phyloP scores from a whole-genome alignment of 1,140 invertebrate genomes.

The Meloidogyne floridensis region DNA sequence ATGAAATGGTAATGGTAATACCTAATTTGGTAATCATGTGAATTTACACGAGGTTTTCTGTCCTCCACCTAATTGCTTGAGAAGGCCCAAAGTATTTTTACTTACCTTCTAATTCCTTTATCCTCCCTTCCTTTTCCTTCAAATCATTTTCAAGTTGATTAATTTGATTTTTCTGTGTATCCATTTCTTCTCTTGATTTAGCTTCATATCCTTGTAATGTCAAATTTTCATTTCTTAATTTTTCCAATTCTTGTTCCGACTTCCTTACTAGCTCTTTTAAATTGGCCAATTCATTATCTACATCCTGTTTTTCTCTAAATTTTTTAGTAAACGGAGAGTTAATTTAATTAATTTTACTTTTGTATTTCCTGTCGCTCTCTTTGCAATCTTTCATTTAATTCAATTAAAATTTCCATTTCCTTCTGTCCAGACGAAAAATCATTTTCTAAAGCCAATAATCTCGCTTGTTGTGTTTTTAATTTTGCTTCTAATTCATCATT shows the following conservation, averaged over 20 bases:
- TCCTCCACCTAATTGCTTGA: too few relatives aligned
- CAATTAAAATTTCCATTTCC: slow-evolving; percentile 60
- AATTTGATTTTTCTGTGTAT: slow-evolving; percentile 54
- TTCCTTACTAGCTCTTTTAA: slow-evolving; percentile 65
- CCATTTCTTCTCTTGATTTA: slow-evolving; percentile 47
- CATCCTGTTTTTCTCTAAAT: slow-evolving; percentile 61
- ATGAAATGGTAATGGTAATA: too few relatives aligned
- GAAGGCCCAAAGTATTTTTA: too few relatives aligned
- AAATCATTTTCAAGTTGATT: slow-evolving; percentile 57
- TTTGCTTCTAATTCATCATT: slow-evolving; percentile 65
- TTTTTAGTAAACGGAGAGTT: not conserved
- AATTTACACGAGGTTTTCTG: too few relatives aligned
- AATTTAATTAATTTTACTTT: slow-evolving; percentile 41
- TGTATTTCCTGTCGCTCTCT: slow-evolving; percentile 61
- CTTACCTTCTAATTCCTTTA: slow-evolving; percentile 54
- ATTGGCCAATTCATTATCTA: slow-evolving; percentile 50
- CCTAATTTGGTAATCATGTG: too few relatives aligned
- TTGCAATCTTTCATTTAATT: slow-evolving; percentile 61
- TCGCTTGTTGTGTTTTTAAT: slow-evolving; percentile 61
- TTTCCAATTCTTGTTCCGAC: slow-evolving; percentile 60
- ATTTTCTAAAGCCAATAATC: slow-evolving; percentile 55
- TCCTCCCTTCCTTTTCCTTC: slow-evolving; percentile 52
- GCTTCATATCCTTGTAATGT: slow-evolving; percentile 50
- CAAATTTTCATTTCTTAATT: slow-evolving; percentile 55
- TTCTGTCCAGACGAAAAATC: slow-evolving; percentile 53